These are phyloP conservation scores for Latrodectus elegans DNA, from an alignment of 2,888 invertebrate species.

Conservation along the genomic window DNA sequence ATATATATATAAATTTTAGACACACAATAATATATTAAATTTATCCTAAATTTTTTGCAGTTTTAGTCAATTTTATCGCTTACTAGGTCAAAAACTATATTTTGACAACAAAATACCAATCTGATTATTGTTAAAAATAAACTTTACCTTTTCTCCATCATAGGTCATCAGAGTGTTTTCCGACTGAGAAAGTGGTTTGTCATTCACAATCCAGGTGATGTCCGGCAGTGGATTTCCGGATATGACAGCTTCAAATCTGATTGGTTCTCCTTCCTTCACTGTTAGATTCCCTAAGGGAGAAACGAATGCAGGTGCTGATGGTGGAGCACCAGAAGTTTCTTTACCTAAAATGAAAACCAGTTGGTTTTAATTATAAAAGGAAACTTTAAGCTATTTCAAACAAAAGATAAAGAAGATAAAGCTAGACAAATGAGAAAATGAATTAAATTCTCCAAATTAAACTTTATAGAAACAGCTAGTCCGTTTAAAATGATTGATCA, in stretches of 20 bases:
- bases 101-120: background rate
- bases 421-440: too few species aligned
- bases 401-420: too few species aligned
- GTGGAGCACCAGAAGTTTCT: constrained; percentile 22
- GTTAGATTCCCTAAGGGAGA: constrained; percentile 84
- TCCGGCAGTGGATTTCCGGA: constrained; percentile 70
- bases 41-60: too few species aligned
- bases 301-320: constrained; percentile 82
- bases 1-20: too few species aligned
- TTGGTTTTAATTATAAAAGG: background rate
- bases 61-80: too few species aligned
- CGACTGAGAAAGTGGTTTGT: constrained; percentile 76
- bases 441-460: too few species aligned
- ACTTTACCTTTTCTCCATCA: constrained; percentile 85
- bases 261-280: constrained; percentile 87
- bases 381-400: too few species aligned
- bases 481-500: too few species aligned
- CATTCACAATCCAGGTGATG: constrained; percentile 71
- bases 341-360: constrained; percentile 25
- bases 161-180: constrained; percentile 85
- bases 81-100: too few species aligned
- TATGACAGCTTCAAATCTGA: constrained; percentile 74
- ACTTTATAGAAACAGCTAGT: too few species aligned
- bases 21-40: too few species aligned
- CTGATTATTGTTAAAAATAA: background rate